Base-by-base conservation (phyloP, 2,888 invertebrate genomes). In the Epicampocera succincta region DNA sequence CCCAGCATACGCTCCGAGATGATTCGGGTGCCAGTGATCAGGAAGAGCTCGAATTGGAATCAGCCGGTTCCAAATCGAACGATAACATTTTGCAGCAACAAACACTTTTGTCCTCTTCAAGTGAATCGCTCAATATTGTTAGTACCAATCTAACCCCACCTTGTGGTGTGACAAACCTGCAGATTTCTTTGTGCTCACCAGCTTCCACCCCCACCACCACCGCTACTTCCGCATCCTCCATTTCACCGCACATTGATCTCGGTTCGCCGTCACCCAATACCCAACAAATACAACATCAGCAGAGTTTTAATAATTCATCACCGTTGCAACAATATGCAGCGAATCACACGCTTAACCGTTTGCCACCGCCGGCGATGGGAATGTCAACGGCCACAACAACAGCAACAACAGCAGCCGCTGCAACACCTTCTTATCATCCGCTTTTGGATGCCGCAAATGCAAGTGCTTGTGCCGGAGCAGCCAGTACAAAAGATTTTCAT, bases 1-100 rank as follows among this genome's bases (percentile, higher is more conserved):
- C 99, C 71, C 98, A 99, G 85, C 97, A 97, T 87, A 96, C 98
- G 90, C 94, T 99, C 84, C 98, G 97, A 91, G 97, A 97, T 88
- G 93, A 93, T 84, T 94, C 93, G 74, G 93, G 93, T 83, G 94
- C 93, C 86, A 94, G 94, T 89, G 96, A 95, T 87, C 94, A 94
- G 86, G 93, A 93, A 83, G 92, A 92, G 52, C n/a, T n/a, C 2
- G 82, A 69, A 38, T 11, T 65, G 2, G 92, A 92, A 17, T 91
- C 91, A 66, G 91, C 92, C 33, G 92, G 92, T 76, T 92, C 92
- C 86, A 91, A 92, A 83, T 92, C 92, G 19, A 94, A 93, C 88
- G 94, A 94, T 84, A 91, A 90, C 84, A 33, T 33, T 5, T 85
- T 86, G 21, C 85, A 85, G 9, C 85, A 84, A 29, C 91, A 84